These are phyloP conservation scores for Pluvianellus socialis DNA, from an alignment of 2,113 vertebrate genomes.

Conservation along the genomic window DNA sequence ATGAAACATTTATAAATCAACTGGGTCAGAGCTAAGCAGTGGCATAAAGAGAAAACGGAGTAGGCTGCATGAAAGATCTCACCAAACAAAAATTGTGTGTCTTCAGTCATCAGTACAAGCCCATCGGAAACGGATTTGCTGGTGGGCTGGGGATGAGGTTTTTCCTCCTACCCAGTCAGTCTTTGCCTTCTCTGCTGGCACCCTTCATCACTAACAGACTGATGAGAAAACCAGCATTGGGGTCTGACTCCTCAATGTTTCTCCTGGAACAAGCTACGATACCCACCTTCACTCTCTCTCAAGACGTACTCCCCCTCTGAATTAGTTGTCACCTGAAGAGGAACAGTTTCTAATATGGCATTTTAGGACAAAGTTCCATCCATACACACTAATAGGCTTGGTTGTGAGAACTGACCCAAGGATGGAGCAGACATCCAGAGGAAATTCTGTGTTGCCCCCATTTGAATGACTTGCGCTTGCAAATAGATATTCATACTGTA, in stretches of 20 bases:
- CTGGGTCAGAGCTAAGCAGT: neutral
- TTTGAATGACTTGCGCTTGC: neutral
- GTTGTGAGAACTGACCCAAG: neutral
- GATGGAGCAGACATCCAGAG: neutral
- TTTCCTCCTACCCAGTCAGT: neutral
- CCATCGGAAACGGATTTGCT: neutral
- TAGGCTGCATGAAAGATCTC: neutral
- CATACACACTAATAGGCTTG: neutral
- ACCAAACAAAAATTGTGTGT: neutral
- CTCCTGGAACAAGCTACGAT: too few relatives aligned
- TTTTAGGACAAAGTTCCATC: neutral
- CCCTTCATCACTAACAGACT: neutral
- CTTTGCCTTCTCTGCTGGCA: neutral
- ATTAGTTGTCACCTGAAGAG: neutral
- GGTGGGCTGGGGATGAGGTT: neutral
- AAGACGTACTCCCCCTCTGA: neutral
- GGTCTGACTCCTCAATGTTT: neutral
- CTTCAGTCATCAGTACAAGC: neutral
- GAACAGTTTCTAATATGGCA: neutral
- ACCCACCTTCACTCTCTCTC: neutral
- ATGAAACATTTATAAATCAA: accelerated
- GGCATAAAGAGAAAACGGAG: neutral
- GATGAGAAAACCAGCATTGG: neutral
- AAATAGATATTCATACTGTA: neutral
- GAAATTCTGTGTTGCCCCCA: neutral